Percentiles rank a stretch among this genome's conserved stretches.
phyloP scores from a whole-genome alignment of 2,797 vertebrate species.

The Sus cebifrons region DNA sequence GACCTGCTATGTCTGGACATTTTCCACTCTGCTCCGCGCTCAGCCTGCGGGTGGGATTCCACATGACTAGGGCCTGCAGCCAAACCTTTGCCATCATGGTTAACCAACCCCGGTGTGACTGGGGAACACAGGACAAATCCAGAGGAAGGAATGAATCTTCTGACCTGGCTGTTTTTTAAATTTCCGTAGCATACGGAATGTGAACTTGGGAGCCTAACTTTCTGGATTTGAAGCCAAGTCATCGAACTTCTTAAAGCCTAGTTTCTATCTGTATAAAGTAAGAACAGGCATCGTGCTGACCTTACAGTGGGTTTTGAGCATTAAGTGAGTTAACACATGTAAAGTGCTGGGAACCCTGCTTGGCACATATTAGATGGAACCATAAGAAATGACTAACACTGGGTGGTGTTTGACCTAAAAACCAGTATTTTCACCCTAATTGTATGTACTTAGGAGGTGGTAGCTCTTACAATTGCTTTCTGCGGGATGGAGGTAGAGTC shows the following conservation, averaged over 20 bases:
- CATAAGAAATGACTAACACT: not conserved
- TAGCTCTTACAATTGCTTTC: not conserved
- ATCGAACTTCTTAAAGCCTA: slow-evolving; percentile 8
- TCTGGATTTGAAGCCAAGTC: not conserved
- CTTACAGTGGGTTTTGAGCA: not conserved
- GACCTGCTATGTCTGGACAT: not conserved
- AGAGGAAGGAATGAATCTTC: not conserved
- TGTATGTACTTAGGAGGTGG: not conserved
- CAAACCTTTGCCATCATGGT: not conserved
- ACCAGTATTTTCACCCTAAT: not conserved
- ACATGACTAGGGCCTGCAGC: not conserved
- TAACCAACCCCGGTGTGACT: not conserved
- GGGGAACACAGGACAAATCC: not conserved
- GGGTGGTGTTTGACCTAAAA: not conserved
- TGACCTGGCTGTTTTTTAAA: not conserved
- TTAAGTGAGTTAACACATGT: not conserved
- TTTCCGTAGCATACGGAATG: not conserved
- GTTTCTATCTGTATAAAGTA: not conserved
- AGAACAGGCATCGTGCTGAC: not conserved
- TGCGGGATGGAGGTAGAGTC: not conserved
- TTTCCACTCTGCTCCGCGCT: not conserved
- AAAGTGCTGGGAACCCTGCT: not conserved
- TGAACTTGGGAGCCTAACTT: not conserved
- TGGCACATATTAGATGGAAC: not conserved
- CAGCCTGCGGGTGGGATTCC: not conserved